Evolutionary conservation across 2,113 vertebrate genomes (phyloP).

Genomic region (Solea senegalensis): DNA sequence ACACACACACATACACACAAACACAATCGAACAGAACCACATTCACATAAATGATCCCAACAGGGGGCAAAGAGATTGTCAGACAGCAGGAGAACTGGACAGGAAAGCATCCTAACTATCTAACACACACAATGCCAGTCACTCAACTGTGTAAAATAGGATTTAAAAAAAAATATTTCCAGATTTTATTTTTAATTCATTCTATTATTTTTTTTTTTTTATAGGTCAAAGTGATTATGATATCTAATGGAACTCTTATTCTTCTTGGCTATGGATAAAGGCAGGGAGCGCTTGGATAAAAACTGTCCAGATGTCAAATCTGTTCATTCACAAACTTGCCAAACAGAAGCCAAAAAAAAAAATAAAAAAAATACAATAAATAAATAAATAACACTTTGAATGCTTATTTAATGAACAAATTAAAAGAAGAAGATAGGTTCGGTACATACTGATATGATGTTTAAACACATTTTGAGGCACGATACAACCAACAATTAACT

Average conservation of each 20-base stretch:
- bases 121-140: slow-evolving; percentile 58
- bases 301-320: slow-evolving; percentile 28
- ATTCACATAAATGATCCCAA: slow-evolving; percentile 24
- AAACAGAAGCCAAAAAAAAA: no score
- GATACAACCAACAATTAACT: no score
- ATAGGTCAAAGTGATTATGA: slow-evolving; percentile 55
- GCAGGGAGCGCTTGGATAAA: slow-evolving; percentile 5
- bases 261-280: slow-evolving; percentile 20
- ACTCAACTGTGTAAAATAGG: slow-evolving; percentile 57
- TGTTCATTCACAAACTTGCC: slow-evolving; percentile 47
- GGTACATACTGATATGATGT: no score
- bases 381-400: background rate
- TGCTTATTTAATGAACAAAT: background rate
- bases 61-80: slow-evolving; percentile 37
- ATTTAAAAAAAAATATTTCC: slow-evolving; percentile 63
- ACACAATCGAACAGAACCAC: slow-evolving; percentile 1
- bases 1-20: background rate
- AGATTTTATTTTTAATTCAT: slow-evolving; percentile 32
- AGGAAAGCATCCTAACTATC: slow-evolving; percentile 66
- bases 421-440: no score
- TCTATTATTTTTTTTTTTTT: slow-evolving; percentile 15
- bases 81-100: slow-evolving; percentile 35
- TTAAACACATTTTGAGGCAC: no score
- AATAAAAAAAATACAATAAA: no score
- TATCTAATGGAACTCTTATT: slow-evolving; percentile 39